A percentile compares a stretch with the other conserved stretches of the same genome.
phyloP scores from a whole-genome alignment of 2,888 invertebrate species.

The Pasiphila rectangulata region DNA sequence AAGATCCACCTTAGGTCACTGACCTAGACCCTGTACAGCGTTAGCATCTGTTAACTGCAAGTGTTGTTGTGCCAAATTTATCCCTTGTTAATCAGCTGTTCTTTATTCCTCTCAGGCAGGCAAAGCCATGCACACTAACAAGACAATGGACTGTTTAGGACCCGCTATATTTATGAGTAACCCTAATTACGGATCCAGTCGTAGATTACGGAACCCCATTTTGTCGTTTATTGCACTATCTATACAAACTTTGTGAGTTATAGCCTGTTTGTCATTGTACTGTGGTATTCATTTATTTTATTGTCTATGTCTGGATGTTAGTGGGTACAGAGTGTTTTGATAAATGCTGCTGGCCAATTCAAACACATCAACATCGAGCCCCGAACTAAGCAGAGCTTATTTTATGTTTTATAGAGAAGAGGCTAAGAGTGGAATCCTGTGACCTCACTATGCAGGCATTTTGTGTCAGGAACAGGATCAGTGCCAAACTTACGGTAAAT shows the following conservation, averaged over 20 bases:
- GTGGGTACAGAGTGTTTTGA: background rate
- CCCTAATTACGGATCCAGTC: slow-evolving; percentile 11
- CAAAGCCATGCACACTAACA: background rate
- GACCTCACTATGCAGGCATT: too few species aligned
- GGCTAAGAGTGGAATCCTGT: too few species aligned
- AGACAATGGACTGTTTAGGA: slow-evolving; percentile 2
- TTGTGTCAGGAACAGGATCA: too few species aligned
- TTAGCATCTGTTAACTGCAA: too few species aligned
- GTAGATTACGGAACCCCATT: slow-evolving; percentile 2
- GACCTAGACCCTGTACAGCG: too few species aligned
- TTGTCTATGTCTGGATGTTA: background rate
- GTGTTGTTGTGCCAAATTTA: too few species aligned
- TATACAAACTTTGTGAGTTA: slow-evolving; percentile 10
- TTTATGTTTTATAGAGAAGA: too few species aligned
- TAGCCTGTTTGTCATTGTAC: slow-evolving; percentile 1
- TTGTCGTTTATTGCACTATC: slow-evolving; percentile 15
- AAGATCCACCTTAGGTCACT: too few species aligned
- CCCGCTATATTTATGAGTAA: slow-evolving; percentile 9
- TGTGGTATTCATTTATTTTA: background rate
- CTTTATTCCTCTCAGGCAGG: background rate
- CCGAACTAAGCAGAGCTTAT: too few species aligned
- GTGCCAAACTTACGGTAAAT: too few species aligned
- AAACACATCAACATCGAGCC: too few species aligned
- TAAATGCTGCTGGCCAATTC: background rate
- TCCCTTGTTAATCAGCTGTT: too few species aligned